These are phyloP conservation scores for Cheilinus undulatus DNA, from an alignment of 2,113 vertebrate genomes.

Conservation along the genomic window DNA sequence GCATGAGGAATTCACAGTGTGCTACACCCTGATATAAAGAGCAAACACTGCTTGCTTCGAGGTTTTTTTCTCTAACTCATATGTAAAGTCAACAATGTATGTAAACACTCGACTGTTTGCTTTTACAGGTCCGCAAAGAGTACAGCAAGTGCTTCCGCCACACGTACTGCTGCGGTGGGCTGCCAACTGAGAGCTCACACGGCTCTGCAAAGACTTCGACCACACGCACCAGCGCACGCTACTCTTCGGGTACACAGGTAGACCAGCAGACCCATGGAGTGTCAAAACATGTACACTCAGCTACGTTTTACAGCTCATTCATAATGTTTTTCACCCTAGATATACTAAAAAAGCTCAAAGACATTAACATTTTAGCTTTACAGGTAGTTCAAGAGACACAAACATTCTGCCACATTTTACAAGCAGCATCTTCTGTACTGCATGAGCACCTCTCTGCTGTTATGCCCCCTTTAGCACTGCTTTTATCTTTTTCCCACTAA, in stretches of 20 bases:
- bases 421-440: conserved; percentile 59
- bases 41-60: conserved; percentile 38
- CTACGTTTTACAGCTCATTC: background rate
- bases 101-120: conserved; percentile 62
- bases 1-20: conserved; percentile 16
- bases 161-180: conserved; percentile 94
- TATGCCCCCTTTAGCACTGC: conserved; percentile 62
- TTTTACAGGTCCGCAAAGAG: conserved; percentile 93
- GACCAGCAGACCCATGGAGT: conserved; percentile 28
- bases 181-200: conserved; percentile 95
- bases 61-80: conserved; percentile 40
- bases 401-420: conserved; percentile 45
- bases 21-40: conserved; percentile 42
- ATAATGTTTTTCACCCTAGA: background rate
- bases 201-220: conserved; percentile 95
- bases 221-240: conserved; percentile 95
- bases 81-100: conserved; percentile 62
- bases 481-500: conserved; percentile 73
- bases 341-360: background rate
- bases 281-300: background rate
- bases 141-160: conserved; percentile 98
- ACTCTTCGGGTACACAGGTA: conserved; percentile 99
- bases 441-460: conserved; percentile 68
- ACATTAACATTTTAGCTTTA: conserved; percentile 25
- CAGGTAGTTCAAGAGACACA: conserved; percentile 39